These are phyloP conservation scores for Pungitius pungitius DNA, from an alignment of 2,113 vertebrate species.

Conservation along the genomic window DNA sequence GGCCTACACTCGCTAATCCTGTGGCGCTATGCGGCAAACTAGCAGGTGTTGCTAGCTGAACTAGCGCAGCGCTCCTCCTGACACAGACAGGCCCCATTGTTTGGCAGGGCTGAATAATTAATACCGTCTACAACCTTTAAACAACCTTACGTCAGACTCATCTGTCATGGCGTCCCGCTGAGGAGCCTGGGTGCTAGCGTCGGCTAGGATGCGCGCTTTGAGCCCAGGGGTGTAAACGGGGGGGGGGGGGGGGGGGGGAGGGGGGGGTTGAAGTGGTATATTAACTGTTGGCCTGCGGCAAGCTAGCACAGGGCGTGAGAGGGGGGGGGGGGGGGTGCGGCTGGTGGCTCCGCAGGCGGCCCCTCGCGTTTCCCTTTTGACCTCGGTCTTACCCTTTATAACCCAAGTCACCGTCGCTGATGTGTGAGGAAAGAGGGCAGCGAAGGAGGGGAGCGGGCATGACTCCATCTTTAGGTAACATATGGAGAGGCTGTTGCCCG, in stretches of 20 bases:
- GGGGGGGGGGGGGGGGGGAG: neutral
- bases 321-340: neutral
- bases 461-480: constrained; percentile 73
- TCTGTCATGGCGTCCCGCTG: constrained; percentile 73
- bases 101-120: constrained; percentile 75
- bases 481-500: constrained; percentile 68
- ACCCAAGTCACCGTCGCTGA: constrained; percentile 64
- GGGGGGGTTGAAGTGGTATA: constrained; percentile 75
- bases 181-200: constrained; percentile 53
- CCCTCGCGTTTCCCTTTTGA: constrained; percentile 53
- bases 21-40: constrained; percentile 52
- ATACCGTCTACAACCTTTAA: constrained; percentile 81
- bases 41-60: constrained; percentile 70
- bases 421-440: constrained; percentile 61
- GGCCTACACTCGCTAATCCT: constrained; percentile 63
- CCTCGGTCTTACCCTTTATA: constrained; percentile 60
- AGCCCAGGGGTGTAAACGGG: constrained; percentile 52
- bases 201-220: constrained; percentile 53
- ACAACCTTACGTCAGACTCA: constrained; percentile 79
- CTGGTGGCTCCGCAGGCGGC: constrained; percentile 44
- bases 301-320: constrained; percentile 31
- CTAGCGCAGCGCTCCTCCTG: constrained; percentile 51
- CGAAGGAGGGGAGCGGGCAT: constrained; percentile 37
- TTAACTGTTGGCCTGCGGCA: constrained; percentile 76
- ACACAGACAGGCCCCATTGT: constrained; percentile 66